Conservation (phyloP, 2,113 vertebrate species). For the Dolichallabes microphthalmus region DNA sequence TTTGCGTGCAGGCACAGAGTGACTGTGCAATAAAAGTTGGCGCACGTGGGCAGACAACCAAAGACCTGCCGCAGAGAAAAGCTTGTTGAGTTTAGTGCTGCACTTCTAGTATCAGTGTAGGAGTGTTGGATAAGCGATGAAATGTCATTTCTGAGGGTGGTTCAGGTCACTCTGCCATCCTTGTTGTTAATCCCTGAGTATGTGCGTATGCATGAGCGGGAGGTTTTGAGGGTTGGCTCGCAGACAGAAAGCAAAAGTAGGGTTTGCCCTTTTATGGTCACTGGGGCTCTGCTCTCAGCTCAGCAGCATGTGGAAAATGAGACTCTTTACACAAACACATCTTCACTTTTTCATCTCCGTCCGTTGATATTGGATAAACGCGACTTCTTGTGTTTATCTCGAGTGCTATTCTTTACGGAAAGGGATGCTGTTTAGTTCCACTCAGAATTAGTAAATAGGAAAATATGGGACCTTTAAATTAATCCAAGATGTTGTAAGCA, state of each 20-base stretch:
- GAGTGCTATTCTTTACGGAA: background rate
- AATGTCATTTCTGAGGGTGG: conserved; percentile 36
- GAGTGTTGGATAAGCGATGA: conserved; percentile 35
- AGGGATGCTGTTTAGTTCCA: background rate
- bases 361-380: background rate
- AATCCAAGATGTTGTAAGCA: too few relatives aligned
- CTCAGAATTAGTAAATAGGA: background rate
- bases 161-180: conserved; percentile 23
- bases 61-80: conserved; percentile 29
- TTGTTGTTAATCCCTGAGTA: background rate
- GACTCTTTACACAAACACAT: conserved; percentile 1
- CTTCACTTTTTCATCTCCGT: background rate
- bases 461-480: too few relatives aligned
- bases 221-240: conserved; percentile 24
- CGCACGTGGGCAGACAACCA: conserved; percentile 37
- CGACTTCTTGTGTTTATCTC: background rate
- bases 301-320: conserved; percentile 10
- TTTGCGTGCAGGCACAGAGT: background rate
- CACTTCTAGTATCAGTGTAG: conserved; percentile 30
- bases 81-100: conserved; percentile 26
- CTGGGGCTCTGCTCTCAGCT: background rate
- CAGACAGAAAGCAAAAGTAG: conserved; percentile 29
- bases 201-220: background rate
- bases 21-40: conserved; percentile 31
- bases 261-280: conserved; percentile 52